Evolutionary conservation across 1,140 invertebrate genomes (phyloP), one percentile per base, ranked within the genome.

Genomic region (Agrypnia vestita): DNA sequence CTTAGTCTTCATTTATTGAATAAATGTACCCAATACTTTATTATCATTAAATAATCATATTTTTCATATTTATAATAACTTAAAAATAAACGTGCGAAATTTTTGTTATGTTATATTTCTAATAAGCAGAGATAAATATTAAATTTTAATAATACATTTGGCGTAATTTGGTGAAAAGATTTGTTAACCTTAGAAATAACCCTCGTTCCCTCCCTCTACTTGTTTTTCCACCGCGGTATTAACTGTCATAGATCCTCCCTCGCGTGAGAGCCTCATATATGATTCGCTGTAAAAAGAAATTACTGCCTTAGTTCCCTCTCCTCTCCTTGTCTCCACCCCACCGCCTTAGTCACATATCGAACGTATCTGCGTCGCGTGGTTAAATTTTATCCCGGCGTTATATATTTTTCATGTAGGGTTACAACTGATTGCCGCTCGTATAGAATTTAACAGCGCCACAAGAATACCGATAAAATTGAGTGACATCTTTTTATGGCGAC

Each of bases 201-300:
- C n/a, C 51, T 13, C 6, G 19, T n/a, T 35, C 15, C 15, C 69
- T 53, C 69, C 21, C 69, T 17, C 69, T 69, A 15, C 69, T 73
- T 73, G 69, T 73, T 51, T 55, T 73, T 73, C 51, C 17, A 61
- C 17, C 56, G 47, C 21, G 21, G 49, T 49, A 73, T 73, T 73
- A 73, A 73, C 69, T 73, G 69, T 53, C 49, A 73, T 73, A 43
- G 69, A 73, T 73, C 17, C 69, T 3, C 49, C 69, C 56, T 61
- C 19, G 19, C 51, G 51, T 53, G 53, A 73, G 69, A 73, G 49
- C 69, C 19, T 51, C 69, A 51, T 73, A 61, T 61, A 73, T 73
- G 69, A 73, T 73, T 73, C 51, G 49, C 69, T 73, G 47, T 73
- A 73, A 73, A 73, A 73, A 73, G 69, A 73, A 73, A 73, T 73